These are phyloP conservation scores for Palythoa grandiflora DNA, from an alignment of 92 coral and sea anemone species.

Conservation along the genomic window DNA sequence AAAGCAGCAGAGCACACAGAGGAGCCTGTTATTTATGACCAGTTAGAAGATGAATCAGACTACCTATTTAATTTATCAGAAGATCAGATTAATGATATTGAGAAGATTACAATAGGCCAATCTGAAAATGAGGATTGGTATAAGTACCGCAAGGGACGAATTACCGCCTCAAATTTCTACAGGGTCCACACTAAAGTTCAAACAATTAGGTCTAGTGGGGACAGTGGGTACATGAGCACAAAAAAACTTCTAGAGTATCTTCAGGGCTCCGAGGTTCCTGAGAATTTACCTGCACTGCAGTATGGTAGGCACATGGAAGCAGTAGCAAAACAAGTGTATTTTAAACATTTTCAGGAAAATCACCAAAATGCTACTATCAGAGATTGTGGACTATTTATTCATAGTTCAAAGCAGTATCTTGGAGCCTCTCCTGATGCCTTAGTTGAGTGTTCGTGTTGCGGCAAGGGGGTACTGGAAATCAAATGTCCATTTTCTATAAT, in stretches of 20 bases:
- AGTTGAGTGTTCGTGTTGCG: conserved; percentile 69
- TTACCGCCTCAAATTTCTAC: conserved; percentile 47
- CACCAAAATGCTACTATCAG: conserved; percentile 38
- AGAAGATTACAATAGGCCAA: conserved; percentile 45
- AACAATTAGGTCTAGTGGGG: conserved; percentile 47
- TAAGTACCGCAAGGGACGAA: conserved; percentile 41
- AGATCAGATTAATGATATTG: conserved; percentile 37
- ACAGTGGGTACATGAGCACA: conserved; percentile 33
- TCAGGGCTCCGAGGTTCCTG: conserved; percentile 41
- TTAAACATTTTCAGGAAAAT: conserved; percentile 36
- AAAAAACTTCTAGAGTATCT: conserved; percentile 40
- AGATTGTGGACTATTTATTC: conserved; percentile 62
- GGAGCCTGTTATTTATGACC: conserved; percentile 19
- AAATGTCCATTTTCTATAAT: conserved; percentile 57
- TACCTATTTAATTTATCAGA: conserved; percentile 19
- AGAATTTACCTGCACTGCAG: conserved; percentile 39
- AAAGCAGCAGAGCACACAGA: conserved; percentile 45
- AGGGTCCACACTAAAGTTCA: conserved; percentile 52
- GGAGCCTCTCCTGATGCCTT: conserved; percentile 62
- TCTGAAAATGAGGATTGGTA: conserved; percentile 51
- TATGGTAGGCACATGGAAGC: conserved; percentile 54
- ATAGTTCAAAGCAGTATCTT: conserved; percentile 58
- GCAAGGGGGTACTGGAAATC: conserved; percentile 60
- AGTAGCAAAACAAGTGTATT: conserved; percentile 47
- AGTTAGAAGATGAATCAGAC: background rate